phyloP scores from a whole-genome alignment of 2,888 invertebrate species.

The Microctonus brassicae region DNA sequence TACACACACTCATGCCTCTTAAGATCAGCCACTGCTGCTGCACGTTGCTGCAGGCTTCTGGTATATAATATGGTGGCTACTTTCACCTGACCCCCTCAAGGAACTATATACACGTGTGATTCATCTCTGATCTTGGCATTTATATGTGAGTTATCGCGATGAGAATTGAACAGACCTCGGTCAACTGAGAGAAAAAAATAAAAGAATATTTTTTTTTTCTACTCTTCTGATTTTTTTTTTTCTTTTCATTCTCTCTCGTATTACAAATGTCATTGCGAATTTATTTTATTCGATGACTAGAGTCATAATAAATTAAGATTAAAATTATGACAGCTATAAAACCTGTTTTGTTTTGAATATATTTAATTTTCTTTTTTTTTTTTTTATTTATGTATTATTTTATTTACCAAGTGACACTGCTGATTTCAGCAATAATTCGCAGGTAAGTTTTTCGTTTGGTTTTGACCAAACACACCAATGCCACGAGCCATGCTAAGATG shows the following conservation, averaged over 20 bases:
- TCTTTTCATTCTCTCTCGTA: neutral
- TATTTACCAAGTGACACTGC: constrained; percentile 35
- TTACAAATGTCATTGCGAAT: constrained; percentile 4
- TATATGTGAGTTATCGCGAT: constrained; percentile 31
- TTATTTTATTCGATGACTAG: constrained; percentile 3
- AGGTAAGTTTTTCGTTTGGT: neutral
- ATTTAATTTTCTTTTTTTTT: neutral
- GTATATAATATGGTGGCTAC: constrained; percentile 37
- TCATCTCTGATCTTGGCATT: constrained; percentile 48
- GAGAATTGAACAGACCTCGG: constrained; percentile 28
- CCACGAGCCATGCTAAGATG: constrained; percentile 37
- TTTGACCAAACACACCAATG: constrained; percentile 7
- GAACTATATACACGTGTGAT: constrained; percentile 39
- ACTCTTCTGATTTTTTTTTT: neutral
- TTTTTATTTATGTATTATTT: neutral
- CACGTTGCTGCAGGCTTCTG: too few species aligned
- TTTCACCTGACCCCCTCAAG: constrained; percentile 45
- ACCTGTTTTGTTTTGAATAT: constrained; percentile 5
- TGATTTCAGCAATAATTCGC: neutral
- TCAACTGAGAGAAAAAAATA: too few species aligned
- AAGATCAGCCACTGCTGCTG: constrained; percentile 26
- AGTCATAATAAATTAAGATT: constrained; percentile 22
- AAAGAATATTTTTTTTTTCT: neutral
- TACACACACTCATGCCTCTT: constrained; percentile 40
- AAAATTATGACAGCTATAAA: neutral